phyloP scores from a whole-genome alignment of 1,140 invertebrate genomes.

The Micrasema longulum region DNA sequence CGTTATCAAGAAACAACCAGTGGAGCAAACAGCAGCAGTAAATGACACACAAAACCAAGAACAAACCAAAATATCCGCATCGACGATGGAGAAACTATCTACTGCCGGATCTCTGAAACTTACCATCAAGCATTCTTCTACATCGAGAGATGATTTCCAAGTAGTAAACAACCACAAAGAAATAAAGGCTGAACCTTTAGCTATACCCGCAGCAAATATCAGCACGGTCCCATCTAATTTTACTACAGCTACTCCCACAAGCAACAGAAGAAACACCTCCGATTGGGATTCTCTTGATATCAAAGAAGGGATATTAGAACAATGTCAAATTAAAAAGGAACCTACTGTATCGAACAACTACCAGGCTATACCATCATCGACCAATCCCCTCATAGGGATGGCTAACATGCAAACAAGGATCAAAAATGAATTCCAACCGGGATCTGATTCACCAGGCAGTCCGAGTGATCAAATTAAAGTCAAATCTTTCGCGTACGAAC shows the following conservation, averaged over 20 bases:
- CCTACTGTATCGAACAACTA: constrained; percentile 3
- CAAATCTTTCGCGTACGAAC: constrained; percentile 35
- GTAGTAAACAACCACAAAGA: constrained; percentile 26
- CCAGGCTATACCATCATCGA: not conserved
- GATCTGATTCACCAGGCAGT: constrained; percentile 22
- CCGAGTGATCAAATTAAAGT: constrained; percentile 29
- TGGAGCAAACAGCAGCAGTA: not conserved
- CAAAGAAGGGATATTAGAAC: constrained; percentile 45
- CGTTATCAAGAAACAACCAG: not conserved
- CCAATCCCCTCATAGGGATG: constrained; percentile 3
- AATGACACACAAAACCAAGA: not conserved
- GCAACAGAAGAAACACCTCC: constrained; percentile 16
- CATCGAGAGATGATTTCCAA: constrained; percentile 38
- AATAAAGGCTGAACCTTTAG: constrained; percentile 14
- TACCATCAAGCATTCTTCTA: constrained; percentile 49
- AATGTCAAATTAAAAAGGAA: constrained; percentile 45
- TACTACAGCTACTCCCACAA: not conserved
- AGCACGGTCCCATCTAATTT: not conserved
- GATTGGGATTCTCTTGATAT: constrained; percentile 28
- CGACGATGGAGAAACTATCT: not conserved
- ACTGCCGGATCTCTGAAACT: constrained; percentile 42
- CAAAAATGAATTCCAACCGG: constrained; percentile 36
- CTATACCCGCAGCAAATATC: not conserved
- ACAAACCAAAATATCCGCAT: not conserved
- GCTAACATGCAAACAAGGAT: constrained; percentile 21